Evolutionary conservation across 2,797 vertebrate genomes (phyloP), one percentile per base, ranked within the genome.

Genomic region (Rhodeus uyekii): DNA sequence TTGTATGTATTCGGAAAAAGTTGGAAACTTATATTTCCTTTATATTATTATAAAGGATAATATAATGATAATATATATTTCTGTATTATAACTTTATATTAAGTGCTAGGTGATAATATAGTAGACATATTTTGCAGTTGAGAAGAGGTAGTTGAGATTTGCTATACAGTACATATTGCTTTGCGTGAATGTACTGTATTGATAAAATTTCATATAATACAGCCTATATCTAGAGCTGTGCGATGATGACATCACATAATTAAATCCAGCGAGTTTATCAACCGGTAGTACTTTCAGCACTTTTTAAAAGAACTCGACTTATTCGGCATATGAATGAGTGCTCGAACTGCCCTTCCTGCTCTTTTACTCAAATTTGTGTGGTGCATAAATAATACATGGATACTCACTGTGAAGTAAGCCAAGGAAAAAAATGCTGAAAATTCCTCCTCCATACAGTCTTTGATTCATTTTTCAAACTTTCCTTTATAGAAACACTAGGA

Each of bases 401-500:
- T 18, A 39, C 13, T 27, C 44, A 63, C 64, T 39, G 77, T 65
- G 50, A 84, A 82, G 63, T 77, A 38, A 78, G 76, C 36, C 68
- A 69, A 60, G 27, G 61, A 46, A 53, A 64, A 58, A 81, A 63
- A 74, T 75, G 42, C 68, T 60, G 44, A 32, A 72, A 71, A 44
- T 5, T 3, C 65, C 69, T 58, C 6, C 48, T 38, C 24, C 5
- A n/a, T 34, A 64, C 32, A 76, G 14, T 42, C 69, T 81, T 86
- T 86, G 71, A 85, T 83, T 88, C 58, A 85, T 80, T 85, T 86
- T 82, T 77, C 81, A 80, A 88, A 67, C 74, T 78, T 71, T 9
- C 53, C 63, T 16, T 50, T 46, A 64, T 67, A 81, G n/a, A 34
- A n/a, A 50, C 8, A n/a, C 58, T 50, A 55, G 32, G 42, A 81